Conservation (phyloP, 2,113 vertebrate genomes). For the Stigmatopora argus region DNA sequence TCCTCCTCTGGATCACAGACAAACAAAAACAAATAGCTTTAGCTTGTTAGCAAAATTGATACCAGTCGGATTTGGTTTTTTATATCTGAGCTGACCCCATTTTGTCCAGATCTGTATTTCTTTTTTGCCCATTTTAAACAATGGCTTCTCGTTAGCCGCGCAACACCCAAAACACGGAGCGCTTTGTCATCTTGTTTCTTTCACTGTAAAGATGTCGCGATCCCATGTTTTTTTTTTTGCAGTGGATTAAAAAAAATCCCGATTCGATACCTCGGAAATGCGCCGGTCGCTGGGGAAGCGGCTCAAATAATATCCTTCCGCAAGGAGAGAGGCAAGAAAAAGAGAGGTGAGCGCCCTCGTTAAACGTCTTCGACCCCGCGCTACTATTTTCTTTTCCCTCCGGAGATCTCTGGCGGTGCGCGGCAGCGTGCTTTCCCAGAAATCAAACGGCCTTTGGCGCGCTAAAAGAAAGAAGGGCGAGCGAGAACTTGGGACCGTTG, state of each 20-base stretch:
- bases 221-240: too few relatives aligned
- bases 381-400: constrained; percentile 44
- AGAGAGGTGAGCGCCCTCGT: constrained; percentile 33
- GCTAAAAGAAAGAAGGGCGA: constrained; percentile 43
- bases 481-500: constrained; percentile 44
- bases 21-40: neutral
- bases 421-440: constrained; percentile 59
- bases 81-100: too few relatives aligned
- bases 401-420: constrained; percentile 46
- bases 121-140: constrained; percentile 69
- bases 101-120: too few relatives aligned
- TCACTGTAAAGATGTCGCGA: constrained; percentile 25
- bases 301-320: constrained; percentile 52
- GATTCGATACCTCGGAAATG: too few relatives aligned
- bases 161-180: constrained; percentile 64
- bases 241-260: too few relatives aligned
- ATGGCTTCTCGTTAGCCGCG: constrained; percentile 66
- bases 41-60: too few relatives aligned
- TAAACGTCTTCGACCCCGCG: constrained; percentile 35
- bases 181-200: constrained; percentile 41
- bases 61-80: too few relatives aligned
- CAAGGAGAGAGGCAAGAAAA: constrained; percentile 34
- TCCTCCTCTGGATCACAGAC: constrained; percentile 74
- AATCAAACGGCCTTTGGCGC: constrained; percentile 56
- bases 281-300: too few relatives aligned